A percentile compares a stretch with the other conserved stretches of the same genome.
Conservation (phyloP, 2,888 invertebrate genomes). For the Podotricha telesiphe region DNA sequence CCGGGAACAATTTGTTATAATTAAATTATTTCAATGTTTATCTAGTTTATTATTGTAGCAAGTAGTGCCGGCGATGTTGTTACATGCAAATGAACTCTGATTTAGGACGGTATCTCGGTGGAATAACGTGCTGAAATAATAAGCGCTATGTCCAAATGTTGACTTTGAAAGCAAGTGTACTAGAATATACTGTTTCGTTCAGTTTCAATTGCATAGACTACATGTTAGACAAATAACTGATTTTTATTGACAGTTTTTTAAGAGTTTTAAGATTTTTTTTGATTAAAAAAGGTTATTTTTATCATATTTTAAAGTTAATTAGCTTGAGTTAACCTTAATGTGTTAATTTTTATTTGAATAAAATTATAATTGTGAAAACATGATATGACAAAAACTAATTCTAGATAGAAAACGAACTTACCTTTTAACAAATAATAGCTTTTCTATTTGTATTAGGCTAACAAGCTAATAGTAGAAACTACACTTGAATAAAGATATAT, state of each 20-base stretch:
- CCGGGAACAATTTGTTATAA: not conserved
- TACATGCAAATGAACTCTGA: conserved; percentile 40
- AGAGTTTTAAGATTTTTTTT: not conserved
- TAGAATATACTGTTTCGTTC: conserved; percentile 25
- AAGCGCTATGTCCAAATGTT: conserved; percentile 36
- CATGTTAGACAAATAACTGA: conserved; percentile 5
- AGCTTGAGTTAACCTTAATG: too few species aligned
- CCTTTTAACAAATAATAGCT: too few species aligned
- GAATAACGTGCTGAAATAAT: conserved; percentile 39
- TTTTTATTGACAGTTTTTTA: conserved; percentile 16
- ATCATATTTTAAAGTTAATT: not conserved
- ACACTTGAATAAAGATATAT: too few species aligned
- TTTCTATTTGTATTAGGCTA: too few species aligned
- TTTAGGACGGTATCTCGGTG: conserved; percentile 35
- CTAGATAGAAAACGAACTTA: too few species aligned
- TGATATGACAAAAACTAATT: too few species aligned
- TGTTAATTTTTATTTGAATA: too few species aligned
- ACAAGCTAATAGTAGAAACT: too few species aligned
- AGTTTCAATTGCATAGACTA: not conserved
- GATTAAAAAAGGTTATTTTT: not conserved
- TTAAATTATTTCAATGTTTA: conserved; percentile 26
- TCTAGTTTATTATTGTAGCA: conserved; percentile 34
- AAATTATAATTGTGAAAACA: too few species aligned
- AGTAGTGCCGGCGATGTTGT: conserved; percentile 34
- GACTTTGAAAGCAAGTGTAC: conserved; percentile 34